phyloP scores from a whole-genome alignment of 2,797 vertebrate genomes.

The Oreochromis mossambicus region DNA sequence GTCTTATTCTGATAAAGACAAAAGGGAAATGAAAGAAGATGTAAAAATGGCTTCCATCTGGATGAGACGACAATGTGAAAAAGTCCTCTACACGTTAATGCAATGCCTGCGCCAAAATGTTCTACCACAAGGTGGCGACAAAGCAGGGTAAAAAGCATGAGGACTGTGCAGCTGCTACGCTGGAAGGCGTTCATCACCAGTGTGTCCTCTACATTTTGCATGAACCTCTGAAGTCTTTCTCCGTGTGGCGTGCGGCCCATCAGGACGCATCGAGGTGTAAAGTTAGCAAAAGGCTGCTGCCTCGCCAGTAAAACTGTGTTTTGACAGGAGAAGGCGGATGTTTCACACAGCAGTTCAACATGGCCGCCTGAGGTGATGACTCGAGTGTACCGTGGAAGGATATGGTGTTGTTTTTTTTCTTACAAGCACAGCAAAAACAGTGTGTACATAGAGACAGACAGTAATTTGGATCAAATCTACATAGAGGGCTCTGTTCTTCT shows the following conservation, averaged over 20 bases:
- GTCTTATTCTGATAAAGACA: slow-evolving; percentile 83
- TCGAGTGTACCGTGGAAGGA: neutral
- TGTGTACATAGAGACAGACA: neutral
- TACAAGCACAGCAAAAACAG: neutral
- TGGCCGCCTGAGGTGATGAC: neutral
- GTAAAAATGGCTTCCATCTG: neutral
- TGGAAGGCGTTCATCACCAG: neutral
- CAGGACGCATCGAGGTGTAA: neutral
- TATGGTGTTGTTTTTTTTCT: neutral
- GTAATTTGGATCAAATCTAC: neutral
- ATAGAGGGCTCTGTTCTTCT: neutral
- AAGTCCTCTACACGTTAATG: neutral
- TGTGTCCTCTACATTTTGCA: slow-evolving; percentile 15
- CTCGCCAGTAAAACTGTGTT: neutral
- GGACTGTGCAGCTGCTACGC: neutral
- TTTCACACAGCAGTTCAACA: neutral
- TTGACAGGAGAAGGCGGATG: neutral
- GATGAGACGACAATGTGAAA: neutral
- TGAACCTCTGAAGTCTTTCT: neutral
- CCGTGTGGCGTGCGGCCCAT: neutral
- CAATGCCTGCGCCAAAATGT: neutral
- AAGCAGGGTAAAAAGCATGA: neutral
- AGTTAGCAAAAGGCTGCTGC: neutral
- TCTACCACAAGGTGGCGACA: slow-evolving; percentile 55
- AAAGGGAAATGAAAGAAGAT: neutral